phyloP scores from a whole-genome alignment of 2,797 vertebrate genomes.

The Delichon dasypus region DNA sequence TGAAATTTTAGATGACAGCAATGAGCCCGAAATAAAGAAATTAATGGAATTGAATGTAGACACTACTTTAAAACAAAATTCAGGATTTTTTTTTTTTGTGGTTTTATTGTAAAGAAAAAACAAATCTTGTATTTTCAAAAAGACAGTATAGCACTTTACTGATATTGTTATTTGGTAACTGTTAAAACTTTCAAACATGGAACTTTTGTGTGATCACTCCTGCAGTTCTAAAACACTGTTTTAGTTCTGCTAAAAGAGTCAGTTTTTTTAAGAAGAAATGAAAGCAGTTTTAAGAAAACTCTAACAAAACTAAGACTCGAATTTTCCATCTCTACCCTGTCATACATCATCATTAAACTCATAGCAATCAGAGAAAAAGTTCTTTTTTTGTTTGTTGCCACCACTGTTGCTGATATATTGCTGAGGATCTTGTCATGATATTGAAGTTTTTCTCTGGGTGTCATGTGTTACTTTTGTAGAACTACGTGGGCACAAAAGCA shows the following conservation, averaged over 20 bases:
- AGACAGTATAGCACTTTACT: background rate
- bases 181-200: background rate
- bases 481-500: background rate
- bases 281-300: background rate
- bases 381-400: background rate
- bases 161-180: background rate
- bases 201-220: background rate
- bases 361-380: background rate
- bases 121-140: background rate
- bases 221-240: background rate
- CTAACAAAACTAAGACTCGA: background rate
- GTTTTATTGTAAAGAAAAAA: background rate
- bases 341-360: background rate
- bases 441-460: background rate
- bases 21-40: background rate
- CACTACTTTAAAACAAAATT: background rate
- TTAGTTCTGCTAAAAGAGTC: background rate
- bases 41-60: background rate
- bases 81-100: accelerated
- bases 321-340: background rate
- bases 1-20: background rate
- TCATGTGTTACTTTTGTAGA: background rate
- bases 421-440: background rate
- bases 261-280: background rate
- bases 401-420: background rate